Evolutionary conservation across 2,888 invertebrate species (phyloP), one percentile per base, ranked within the genome.

Genomic region (Leistus spinibarbis): DNA sequence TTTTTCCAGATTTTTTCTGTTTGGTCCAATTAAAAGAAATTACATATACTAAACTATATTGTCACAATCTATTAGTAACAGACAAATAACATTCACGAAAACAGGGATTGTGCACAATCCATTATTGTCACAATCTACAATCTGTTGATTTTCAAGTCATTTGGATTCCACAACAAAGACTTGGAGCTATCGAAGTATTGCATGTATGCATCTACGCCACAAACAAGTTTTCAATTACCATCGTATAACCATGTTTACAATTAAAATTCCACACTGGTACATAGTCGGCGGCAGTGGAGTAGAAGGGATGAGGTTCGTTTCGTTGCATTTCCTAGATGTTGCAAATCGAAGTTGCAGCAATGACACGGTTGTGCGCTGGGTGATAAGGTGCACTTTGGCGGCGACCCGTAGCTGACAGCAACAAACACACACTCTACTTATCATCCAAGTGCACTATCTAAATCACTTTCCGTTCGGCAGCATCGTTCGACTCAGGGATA

Each of bases 391-490:
- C 17, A 60, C 60, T 60, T 60, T 60, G 60, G 60, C 60, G 60
- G 60, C 60, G 22, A 60, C 4, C 60, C 56, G 60, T 22, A 19
- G 20, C 22, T 60, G 17, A 60, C 60, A 60, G 16, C 16, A 19
- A 19, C 57, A 57, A 16, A 57, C 57, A 57, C 19, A 60, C 60
- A 60, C 60, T 60, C 22, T 19, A 60, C 60, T 60, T 60, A 60
- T 60, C 60, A 60, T 60, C 60, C 22, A 17, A 22, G 19, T 17
- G 2, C 63, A 23, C 71, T 71, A 71, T 71, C 71, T 71, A 71
- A 71, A 71, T 71, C 71, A 71, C 71, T 71, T 71, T 71, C 54
- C 71, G 64, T 71, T 71, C 71, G 40, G 40, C 40, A 40, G 40
- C 40, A 24, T 24, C 24, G 7, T 24, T 24, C 7, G 24, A 3